These are phyloP conservation scores for Typhlomys cinereus DNA, from an alignment of 2,113 vertebrate species.

Conservation along the genomic window DNA sequence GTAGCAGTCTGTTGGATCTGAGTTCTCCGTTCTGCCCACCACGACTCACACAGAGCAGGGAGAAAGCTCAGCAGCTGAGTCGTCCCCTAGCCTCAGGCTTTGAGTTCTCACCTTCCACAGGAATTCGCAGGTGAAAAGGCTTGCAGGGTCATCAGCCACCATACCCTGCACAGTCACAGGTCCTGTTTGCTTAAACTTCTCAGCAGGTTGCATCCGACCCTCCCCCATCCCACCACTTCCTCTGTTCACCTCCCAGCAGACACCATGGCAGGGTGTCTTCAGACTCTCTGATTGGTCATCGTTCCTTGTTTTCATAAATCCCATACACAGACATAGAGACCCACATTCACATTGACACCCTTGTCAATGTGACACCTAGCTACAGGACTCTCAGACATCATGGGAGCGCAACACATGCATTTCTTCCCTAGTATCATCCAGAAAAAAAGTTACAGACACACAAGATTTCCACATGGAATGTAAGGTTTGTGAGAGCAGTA, in stretches of 20 bases:
- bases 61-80: not conserved
- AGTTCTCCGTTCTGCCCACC: not conserved
- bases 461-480: not conserved
- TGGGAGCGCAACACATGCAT: not conserved
- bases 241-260: not conserved
- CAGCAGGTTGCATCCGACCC: not conserved
- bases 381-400: not conserved
- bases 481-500: not conserved
- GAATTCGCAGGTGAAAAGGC: not conserved
- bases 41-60: no score
- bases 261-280: not conserved
- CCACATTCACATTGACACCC: no score
- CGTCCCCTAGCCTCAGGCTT: not conserved
- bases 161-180: not conserved
- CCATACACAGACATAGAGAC: not conserved
- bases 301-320: not conserved
- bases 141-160: no score
- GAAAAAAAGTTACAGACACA: not conserved
- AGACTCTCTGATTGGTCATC: not conserved
- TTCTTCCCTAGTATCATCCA: not conserved
- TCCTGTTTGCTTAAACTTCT: not conserved
- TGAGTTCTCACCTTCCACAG: not conserved
- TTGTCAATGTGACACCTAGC: not conserved
- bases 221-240: not conserved
- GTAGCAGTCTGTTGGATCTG: not conserved